Percentiles rank a stretch among this genome's conserved stretches.
Evolutionary conservation across 2,888 invertebrate species (phyloP).

Genomic region (Suillia variegata): DNA sequence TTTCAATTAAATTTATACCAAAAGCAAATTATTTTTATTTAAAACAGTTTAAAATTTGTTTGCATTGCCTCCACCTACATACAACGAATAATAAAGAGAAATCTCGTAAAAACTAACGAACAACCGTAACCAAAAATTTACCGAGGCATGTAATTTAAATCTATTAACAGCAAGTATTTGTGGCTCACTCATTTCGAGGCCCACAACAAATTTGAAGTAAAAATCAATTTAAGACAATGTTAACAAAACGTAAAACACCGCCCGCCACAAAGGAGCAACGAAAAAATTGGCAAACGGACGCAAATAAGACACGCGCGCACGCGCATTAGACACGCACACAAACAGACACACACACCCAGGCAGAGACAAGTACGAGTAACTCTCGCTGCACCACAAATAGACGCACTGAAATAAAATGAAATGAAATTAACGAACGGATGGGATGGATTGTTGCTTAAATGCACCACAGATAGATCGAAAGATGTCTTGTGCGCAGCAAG

Average conservation of each 20-base stretch:
- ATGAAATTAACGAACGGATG: too few species aligned
- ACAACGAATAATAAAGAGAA: too few species aligned
- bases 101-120: constrained; percentile 28
- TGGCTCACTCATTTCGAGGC: not conserved
- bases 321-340: constrained; percentile 9
- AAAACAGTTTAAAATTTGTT: too few species aligned
- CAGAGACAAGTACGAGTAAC: not conserved
- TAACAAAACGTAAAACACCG: constrained; percentile 16
- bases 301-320: constrained; percentile 48
- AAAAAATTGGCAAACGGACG: constrained; percentile 21
- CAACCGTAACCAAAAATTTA: constrained; percentile 30
- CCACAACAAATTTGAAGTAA: constrained; percentile 40
- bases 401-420: not conserved
- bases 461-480: not conserved
- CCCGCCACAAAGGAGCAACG: constrained; percentile 12
- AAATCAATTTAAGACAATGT: constrained; percentile 46
- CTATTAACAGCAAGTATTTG: constrained; percentile 37
- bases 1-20: too few species aligned
- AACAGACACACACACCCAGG: not conserved
- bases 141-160: constrained; percentile 47
- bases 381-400: not conserved
- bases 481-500: not conserved
- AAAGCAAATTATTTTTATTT: too few species aligned
- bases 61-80: too few species aligned
- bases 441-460: not conserved